Conservation (phyloP, 92 coral and sea anemone species). For the Chrysogorgia sp. region DNA sequence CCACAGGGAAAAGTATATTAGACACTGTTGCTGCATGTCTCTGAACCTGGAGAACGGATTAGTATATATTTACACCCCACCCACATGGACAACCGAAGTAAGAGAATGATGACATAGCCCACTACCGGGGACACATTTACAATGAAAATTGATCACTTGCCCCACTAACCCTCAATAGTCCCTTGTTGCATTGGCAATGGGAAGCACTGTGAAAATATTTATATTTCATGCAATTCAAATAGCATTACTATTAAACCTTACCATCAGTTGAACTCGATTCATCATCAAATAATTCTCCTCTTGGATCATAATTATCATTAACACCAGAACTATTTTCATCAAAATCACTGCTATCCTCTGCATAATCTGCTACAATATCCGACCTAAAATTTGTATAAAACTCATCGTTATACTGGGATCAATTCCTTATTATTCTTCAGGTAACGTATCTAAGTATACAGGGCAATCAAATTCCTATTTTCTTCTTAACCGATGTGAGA, state of each 20-base stretch:
- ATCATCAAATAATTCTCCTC: slow-evolving; percentile 16
- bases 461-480: not conserved
- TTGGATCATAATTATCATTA: slow-evolving; percentile 5
- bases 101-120: too few relatives aligned
- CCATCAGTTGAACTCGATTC: not conserved
- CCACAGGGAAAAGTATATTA: too few relatives aligned
- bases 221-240: too few relatives aligned
- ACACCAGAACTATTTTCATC: not conserved
- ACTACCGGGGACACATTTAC: too few relatives aligned
- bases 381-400: not conserved
- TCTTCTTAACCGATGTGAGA: not conserved
- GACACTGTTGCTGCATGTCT: too few relatives aligned
- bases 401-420: not conserved
- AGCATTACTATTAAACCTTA: not conserved
- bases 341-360: slow-evolving; percentile 12
- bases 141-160: too few relatives aligned
- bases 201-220: too few relatives aligned
- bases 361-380: not conserved
- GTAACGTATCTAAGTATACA: not conserved
- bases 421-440: not conserved
- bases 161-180: too few relatives aligned
- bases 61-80: too few relatives aligned
- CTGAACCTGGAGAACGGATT: too few relatives aligned
- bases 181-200: too few relatives aligned
- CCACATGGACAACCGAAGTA: too few relatives aligned